phyloP scores from a whole-genome alignment of 2,797 vertebrate species.

The Ciconia nigra region DNA sequence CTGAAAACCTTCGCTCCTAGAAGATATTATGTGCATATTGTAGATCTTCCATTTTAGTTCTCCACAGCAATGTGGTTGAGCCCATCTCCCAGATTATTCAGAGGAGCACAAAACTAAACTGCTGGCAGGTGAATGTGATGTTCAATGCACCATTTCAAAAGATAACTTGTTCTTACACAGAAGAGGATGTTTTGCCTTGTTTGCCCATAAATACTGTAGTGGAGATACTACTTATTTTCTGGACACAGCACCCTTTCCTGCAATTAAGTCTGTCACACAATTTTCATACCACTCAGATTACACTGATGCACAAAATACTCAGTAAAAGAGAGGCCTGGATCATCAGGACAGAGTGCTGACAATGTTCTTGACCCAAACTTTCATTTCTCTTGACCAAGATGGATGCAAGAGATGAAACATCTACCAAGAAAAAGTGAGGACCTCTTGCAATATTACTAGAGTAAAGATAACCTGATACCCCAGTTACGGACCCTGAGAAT shows the following conservation, averaged over 20 bases:
- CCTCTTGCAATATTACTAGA: background rate
- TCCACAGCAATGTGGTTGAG: background rate
- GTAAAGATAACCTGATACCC: background rate
- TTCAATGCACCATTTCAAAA: background rate
- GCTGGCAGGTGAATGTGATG: background rate
- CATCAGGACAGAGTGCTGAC: background rate
- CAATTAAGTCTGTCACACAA: background rate
- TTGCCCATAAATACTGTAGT: background rate
- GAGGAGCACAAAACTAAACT: background rate
- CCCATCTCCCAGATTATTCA: background rate
- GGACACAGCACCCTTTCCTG: background rate
- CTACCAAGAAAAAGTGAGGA: background rate
- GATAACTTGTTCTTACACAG: background rate
- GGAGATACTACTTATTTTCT: background rate
- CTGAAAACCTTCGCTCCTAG: background rate
- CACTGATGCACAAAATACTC: background rate
- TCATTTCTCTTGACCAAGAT: background rate
- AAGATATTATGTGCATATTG: background rate
- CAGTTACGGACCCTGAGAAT: background rate
- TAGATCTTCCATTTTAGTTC: background rate
- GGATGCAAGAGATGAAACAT: background rate
- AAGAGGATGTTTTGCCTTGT: background rate
- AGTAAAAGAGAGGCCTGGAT: background rate
- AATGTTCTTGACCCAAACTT: background rate
- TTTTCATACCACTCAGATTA: background rate